Evolutionary conservation across 2,113 vertebrate species (phyloP), one percentile per base, ranked within the genome.

Genomic region (Suricata suricatta): DNA sequence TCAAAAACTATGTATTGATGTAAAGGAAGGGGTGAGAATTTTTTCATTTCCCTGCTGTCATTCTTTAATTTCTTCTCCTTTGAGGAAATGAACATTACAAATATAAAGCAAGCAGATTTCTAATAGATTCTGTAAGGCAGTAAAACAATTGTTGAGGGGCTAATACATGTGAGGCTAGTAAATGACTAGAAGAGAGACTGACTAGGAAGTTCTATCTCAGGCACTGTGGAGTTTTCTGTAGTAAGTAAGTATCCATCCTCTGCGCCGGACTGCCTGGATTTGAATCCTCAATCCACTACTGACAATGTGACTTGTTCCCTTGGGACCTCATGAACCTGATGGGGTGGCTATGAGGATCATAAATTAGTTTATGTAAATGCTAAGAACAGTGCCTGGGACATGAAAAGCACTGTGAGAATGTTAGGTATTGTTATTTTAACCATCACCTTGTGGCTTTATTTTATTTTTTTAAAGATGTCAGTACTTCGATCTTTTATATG

Each of bases 11-110:
- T 41, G 25, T 88, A 35, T 76, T 87, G 15, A 66, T 80, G 4
- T 71, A 89, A 77, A 86, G 60, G 44, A 96, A 38, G 25, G 50
- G 90, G 12, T 54, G 60, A 76, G 41, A 83, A 17, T 29, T 72
- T 74, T 90, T 90, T 94, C 38, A 47, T 79, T 82, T 74, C 19
- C 14, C 66, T 50, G 41, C 16, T 14, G 63, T 77, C 29, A 44
- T 92, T 92, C 41, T 52, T 95, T 71, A 71, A 66, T 92, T 94
- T 92, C 38, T 95, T 95, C 44, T 90, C 31, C 71, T 47, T 41
- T 81, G 81, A 93, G 63, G 84, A 94, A 57, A 60, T 77, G 47
- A 86, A 89, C 71, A 35, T 93, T 93, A 71, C 89, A 95, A 89
- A 92, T 72, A 60, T 21, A 90, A 81, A 91, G 35, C 54, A 80